A percentile compares a stretch with the other conserved stretches of the same genome.
Conservation (phyloP, 2,797 vertebrate genomes). For the Sebastes variabilis region DNA sequence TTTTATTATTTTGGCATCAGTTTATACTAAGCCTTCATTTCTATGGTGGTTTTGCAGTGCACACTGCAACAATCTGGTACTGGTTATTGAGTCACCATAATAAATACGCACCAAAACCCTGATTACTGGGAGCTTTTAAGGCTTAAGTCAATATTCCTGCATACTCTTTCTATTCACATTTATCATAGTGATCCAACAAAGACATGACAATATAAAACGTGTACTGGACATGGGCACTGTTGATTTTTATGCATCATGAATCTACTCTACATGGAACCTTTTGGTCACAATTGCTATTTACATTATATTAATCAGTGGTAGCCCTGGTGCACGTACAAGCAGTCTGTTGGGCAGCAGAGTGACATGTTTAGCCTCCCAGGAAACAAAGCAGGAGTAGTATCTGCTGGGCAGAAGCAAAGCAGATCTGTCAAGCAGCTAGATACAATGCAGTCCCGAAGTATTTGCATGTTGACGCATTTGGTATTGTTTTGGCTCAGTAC, state of each 20-base stretch:
- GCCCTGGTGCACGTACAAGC: neutral
- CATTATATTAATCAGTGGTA: neutral
- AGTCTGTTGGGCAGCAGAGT: neutral
- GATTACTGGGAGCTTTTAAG: neutral
- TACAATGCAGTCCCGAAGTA: neutral
- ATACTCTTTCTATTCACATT: neutral
- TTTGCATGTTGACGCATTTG: neutral
- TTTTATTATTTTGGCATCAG: neutral
- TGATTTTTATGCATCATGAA: neutral
- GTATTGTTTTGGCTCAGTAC: neutral
- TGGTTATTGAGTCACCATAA: neutral
- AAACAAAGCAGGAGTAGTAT: conserved; percentile 3
- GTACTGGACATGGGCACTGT: neutral
- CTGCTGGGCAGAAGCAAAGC: conserved; percentile 5
- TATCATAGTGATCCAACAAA: neutral
- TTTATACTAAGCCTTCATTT: neutral
- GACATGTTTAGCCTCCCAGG: neutral
- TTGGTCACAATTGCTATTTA: neutral
- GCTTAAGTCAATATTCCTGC: neutral
- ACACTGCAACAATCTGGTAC: neutral
- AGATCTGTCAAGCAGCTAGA: neutral
- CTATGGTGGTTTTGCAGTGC: neutral
- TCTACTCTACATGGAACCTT: neutral
- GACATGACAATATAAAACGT: neutral
- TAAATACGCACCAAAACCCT: neutral